Percentiles rank a stretch among this genome's conserved stretches.
Evolutionary conservation across 1,140 invertebrate species (phyloP).

Genomic region (Cydia pomonella): DNA sequence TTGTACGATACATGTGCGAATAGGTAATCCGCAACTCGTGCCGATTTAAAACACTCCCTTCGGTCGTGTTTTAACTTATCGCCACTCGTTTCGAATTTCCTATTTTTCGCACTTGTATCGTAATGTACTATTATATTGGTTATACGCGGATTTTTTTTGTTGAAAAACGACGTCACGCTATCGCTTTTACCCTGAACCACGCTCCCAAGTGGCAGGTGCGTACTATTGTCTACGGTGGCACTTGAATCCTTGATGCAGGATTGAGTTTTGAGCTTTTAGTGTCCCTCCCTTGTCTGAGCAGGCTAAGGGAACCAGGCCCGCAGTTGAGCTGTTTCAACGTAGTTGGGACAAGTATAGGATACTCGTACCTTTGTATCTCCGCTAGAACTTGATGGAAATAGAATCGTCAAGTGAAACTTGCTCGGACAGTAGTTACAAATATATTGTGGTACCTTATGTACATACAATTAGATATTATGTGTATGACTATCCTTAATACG

Average conservation of each 20-base stretch:
- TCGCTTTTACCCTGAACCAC: conserved; percentile 41
- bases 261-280: conserved; percentile 72
- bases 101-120: no score
- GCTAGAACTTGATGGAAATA: background rate
- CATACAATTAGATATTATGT: no score
- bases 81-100: no score
- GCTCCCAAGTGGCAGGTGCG: conserved; percentile 61
- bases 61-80: no score
- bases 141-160: no score
- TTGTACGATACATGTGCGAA: no score
- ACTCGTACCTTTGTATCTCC: background rate
- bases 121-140: no score
- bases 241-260: conserved; percentile 73
- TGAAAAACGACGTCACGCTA: conserved; percentile 29
- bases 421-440: no score
- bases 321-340: background rate
- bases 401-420: background rate
- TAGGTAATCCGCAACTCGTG: no score
- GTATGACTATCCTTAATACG: no score
- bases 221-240: conserved; percentile 65
- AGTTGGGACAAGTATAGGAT: background rate
- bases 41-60: no score
- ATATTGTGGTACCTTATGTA: no score
- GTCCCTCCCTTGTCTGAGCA: background rate
- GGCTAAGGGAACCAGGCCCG: background rate